A percentile compares a stretch with the other conserved stretches of the same genome.
Conservation (phyloP, 2,888 invertebrate species). For the Leucophora obtusa region DNA sequence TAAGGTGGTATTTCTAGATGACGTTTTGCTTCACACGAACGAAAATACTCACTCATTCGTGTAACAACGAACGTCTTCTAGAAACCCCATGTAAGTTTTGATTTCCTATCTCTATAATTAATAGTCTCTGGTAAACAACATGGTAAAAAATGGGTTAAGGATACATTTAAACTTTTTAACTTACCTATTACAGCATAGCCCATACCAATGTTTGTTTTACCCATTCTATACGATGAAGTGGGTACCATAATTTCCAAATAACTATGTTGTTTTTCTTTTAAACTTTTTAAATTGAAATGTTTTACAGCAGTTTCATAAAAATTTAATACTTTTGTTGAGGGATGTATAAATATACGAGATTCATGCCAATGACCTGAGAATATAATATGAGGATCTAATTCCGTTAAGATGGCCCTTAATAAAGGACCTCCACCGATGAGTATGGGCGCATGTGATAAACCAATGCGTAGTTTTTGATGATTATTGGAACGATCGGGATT, state of each 20-base stretch:
- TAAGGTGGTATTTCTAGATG: too few species aligned
- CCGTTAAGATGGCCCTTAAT: constrained; percentile 80
- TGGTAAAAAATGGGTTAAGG: too few species aligned
- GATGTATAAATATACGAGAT: constrained; percentile 77
- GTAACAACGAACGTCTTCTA: too few species aligned
- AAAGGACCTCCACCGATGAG: constrained; percentile 77
- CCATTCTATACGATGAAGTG: constrained; percentile 98
- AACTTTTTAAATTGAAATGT: constrained; percentile 72
- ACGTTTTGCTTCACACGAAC: too few species aligned
- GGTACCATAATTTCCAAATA: constrained; percentile 92
- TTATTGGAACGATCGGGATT: constrained; percentile 79
- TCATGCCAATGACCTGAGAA: constrained; percentile 85
- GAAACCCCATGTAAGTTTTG: too few species aligned
- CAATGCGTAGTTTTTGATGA: constrained; percentile 79
- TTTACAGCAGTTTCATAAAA: constrained; percentile 74
- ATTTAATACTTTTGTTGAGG: constrained; percentile 74
- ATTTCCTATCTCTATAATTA: too few species aligned
- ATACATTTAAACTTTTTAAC: constrained; percentile 10
- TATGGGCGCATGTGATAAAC: constrained; percentile 87
- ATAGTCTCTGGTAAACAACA: too few species aligned
- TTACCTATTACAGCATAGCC: constrained; percentile 89
- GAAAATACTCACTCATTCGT: too few species aligned
- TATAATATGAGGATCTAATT: constrained; percentile 84
- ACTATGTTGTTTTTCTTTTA: constrained; percentile 75
- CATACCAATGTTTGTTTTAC: constrained; percentile 90